Evolutionary conservation across 1,140 invertebrate species (phyloP).

Genomic region (Polyergus mexicanus): DNA sequence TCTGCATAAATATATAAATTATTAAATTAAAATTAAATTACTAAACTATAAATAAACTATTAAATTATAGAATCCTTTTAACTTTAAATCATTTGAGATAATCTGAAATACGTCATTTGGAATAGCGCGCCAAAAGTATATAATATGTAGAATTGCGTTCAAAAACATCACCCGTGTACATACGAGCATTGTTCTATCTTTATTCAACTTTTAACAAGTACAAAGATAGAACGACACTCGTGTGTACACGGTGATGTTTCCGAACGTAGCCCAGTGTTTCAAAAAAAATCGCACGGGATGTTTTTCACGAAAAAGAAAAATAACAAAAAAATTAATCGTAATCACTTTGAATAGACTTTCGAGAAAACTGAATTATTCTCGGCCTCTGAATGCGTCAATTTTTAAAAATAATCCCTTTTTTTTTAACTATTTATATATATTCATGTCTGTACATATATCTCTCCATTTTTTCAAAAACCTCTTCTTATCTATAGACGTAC

Average conservation of each 20-base stretch:
- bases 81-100: not conserved
- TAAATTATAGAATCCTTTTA: not conserved
- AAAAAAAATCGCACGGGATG: not conserved
- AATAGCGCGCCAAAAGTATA: not conserved
- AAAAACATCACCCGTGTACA: too few species aligned
- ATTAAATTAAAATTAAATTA: not conserved
- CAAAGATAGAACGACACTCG: too few species aligned
- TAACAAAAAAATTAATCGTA: not conserved
- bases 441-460: not conserved
- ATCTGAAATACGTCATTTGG: not conserved
- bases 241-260: too few species aligned
- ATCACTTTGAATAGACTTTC: not conserved
- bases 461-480: not conserved
- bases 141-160: too few species aligned
- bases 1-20: slow-evolving; percentile 52
- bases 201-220: too few species aligned
- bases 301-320: not conserved
- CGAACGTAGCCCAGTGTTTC: too few species aligned
- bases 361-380: not conserved
- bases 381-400: not conserved
- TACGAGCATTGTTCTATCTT: too few species aligned
- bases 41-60: too few species aligned
- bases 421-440: not conserved
- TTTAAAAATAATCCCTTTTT: not conserved
- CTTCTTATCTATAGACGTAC: not conserved